phyloP scores from a whole-genome alignment of 2,797 vertebrate species.

The Muraenolepis orangiensis region DNA sequence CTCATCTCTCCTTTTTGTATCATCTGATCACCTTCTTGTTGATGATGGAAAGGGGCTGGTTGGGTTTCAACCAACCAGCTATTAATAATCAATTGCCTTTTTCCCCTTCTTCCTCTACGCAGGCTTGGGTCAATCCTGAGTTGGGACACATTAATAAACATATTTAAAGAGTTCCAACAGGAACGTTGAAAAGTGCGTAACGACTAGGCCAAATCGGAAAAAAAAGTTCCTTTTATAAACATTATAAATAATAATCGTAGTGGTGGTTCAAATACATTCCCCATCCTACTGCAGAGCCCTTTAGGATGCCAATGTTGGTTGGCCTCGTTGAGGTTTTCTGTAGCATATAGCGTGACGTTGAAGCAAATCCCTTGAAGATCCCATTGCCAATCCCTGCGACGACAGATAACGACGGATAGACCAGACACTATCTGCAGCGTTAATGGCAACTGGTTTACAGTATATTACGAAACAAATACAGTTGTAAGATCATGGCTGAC shows the following conservation, averaged over 20 bases:
- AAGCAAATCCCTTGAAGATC: neutral
- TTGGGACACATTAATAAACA: neutral
- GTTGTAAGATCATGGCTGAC: neutral
- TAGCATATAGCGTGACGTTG: neutral
- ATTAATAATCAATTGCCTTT: neutral
- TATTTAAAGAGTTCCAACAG: neutral
- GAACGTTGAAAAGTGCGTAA: neutral
- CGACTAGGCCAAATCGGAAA: neutral
- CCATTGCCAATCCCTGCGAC: neutral
- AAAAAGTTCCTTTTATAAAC: neutral
- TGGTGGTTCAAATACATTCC: neutral
- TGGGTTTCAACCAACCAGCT: neutral
- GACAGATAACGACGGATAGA: neutral
- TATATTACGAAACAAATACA: too few species aligned
- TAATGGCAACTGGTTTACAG: neutral
- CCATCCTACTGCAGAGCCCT: neutral
- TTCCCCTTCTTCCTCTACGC: neutral
- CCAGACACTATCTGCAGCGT: neutral
- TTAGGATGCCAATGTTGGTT: neutral
- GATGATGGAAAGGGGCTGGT: neutral
- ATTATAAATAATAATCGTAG: neutral
- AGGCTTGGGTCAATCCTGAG: neutral
- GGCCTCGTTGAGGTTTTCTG: neutral
- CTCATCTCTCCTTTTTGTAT: neutral
- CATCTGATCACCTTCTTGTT: neutral